phyloP scores from a whole-genome alignment of 1,140 invertebrate genomes.

The Leguminivora glycinivorella region DNA sequence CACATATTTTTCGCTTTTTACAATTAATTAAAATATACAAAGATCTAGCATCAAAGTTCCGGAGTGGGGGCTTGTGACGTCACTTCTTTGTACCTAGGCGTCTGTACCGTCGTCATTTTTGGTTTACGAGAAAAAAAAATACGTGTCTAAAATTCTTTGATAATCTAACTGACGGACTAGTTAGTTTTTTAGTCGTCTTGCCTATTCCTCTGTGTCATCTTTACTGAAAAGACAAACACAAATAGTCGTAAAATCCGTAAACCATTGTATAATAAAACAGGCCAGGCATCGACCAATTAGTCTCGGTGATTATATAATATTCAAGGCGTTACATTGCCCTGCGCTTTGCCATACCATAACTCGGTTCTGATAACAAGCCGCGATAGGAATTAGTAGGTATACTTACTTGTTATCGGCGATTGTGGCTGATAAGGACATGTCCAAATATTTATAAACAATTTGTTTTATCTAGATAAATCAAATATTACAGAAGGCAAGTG shows the following conservation, averaged over 20 bases:
- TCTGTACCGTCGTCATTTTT: no score
- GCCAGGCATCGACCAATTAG: not conserved
- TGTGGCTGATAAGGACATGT: not conserved
- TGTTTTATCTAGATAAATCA: not conserved
- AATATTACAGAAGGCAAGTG: not conserved
- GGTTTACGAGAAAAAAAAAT: no score
- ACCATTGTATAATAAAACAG: not conserved
- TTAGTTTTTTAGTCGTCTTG: no score
- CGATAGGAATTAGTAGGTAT: not conserved
- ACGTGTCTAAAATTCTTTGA: no score
- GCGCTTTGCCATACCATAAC: not conserved
- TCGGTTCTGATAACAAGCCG: not conserved
- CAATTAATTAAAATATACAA: no score
- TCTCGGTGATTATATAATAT: not conserved
- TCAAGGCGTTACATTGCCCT: not conserved
- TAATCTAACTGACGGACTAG: no score
- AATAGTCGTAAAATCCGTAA: not conserved
- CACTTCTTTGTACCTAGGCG: no score
- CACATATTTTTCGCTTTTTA: no score
- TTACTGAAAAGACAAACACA: not conserved
- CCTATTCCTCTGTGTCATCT: no score
- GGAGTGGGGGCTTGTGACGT: no score
- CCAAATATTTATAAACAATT: not conserved
- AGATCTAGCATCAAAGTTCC: no score
- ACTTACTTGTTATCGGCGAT: not conserved